Conservation (phyloP, 2,113 vertebrate genomes). For the Gasterosteus aculeatus region DNA sequence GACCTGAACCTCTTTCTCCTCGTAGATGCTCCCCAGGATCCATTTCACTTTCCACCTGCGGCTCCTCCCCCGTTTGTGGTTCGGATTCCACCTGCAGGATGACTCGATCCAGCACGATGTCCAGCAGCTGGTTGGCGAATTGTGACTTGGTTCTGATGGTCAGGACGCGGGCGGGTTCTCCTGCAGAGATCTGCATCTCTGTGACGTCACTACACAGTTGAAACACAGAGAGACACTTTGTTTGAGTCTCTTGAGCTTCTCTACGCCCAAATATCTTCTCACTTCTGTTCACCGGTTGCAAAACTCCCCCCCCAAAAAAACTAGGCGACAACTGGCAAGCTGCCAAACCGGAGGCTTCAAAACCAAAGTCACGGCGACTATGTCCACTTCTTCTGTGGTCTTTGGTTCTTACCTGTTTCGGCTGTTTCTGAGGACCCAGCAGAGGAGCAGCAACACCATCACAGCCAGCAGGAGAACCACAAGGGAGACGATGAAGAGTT, state of each 20-base stretch:
- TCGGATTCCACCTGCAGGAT: not conserved
- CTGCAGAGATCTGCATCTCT: constrained; percentile 30
- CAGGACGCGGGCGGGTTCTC: not conserved
- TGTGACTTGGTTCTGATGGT: constrained; percentile 33
- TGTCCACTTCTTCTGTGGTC: not conserved
- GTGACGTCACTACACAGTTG: constrained; percentile 23
- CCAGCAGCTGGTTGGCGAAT: constrained; percentile 16
- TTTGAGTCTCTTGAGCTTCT: too few species aligned
- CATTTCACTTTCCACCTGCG: fast-evolving
- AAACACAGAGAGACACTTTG: not conserved
- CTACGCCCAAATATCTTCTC: too few species aligned
- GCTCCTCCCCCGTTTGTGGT: not conserved
- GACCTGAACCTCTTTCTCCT: not conserved
- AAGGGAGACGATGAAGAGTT: constrained; percentile 30
- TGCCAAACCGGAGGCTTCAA: too few species aligned
- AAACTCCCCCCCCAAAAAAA: too few species aligned
- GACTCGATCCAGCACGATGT: constrained; percentile 37
- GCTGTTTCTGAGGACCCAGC: constrained; percentile 16
- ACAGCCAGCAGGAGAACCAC: constrained; percentile 37
- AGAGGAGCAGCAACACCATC: constrained; percentile 31
- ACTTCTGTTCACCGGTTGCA: too few species aligned
- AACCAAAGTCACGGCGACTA: too few species aligned
- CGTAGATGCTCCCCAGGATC: not conserved
- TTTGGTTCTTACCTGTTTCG: constrained; percentile 19
- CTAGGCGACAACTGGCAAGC: too few species aligned